phyloP scores from a whole-genome alignment of 2,113 vertebrate species.

The Phainopepla nitens region DNA sequence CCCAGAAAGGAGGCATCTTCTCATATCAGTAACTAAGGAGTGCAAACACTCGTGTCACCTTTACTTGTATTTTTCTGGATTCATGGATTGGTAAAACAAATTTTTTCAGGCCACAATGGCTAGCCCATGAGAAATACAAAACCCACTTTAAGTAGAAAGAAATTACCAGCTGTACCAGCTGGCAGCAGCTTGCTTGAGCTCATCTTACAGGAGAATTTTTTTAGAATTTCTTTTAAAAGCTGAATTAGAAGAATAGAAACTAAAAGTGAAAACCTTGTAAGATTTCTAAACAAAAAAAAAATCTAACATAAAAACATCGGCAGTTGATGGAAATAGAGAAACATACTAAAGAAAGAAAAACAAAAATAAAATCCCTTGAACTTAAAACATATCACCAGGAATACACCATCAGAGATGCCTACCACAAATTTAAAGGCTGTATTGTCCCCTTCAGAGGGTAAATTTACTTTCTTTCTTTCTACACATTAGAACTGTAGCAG shows the following conservation, averaged over 20 bases:
- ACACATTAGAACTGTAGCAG: not conserved
- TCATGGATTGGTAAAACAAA: not conserved
- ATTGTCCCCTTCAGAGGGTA: not conserved
- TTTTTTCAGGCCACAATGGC: not conserved
- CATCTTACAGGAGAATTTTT: not conserved
- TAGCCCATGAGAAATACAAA: not conserved
- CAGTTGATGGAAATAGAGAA: not conserved
- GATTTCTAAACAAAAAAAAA: not conserved
- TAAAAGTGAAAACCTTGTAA: not conserved
- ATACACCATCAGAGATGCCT: not conserved
- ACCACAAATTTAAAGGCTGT: not conserved
- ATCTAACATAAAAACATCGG: not conserved
- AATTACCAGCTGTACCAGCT: not conserved
- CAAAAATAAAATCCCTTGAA: not conserved
- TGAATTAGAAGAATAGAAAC: not conserved
- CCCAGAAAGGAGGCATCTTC: not conserved
- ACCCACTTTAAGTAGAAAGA: not conserved
- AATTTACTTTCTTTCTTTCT: not conserved
- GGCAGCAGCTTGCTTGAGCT: not conserved
- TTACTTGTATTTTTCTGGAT: not conserved
- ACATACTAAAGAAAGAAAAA: not conserved
- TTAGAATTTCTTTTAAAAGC: not conserved
- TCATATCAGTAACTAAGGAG: not conserved
- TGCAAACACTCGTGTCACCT: not conserved
- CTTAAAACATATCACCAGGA: not conserved